Percentiles rank a stretch among this genome's conserved stretches.
phyloP scores from a whole-genome alignment of 1,140 invertebrate genomes.

The Neocloeon triangulifer region DNA sequence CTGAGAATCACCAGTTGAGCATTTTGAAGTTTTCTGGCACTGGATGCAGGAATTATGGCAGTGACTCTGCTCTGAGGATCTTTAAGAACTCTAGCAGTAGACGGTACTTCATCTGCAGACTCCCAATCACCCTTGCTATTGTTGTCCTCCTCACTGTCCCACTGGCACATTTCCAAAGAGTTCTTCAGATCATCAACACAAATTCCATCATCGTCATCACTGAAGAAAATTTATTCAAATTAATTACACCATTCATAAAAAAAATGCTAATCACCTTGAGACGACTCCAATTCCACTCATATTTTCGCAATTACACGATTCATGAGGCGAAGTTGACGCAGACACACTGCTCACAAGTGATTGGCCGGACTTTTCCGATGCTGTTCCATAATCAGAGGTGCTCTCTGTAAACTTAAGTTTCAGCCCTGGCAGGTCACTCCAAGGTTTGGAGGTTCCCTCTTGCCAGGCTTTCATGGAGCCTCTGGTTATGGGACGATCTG shows the following conservation, averaged over 20 bases:
- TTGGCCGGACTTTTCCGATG: conserved; percentile 4
- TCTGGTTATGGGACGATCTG: no score
- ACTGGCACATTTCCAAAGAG: neutral
- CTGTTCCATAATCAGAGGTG: conserved; percentile 4
- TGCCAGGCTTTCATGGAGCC: no score
- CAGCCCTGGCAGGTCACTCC: no score
- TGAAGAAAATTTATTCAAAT: no score
- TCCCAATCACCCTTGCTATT: neutral
- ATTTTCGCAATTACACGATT: neutral
- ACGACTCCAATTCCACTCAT: conserved; percentile 4
- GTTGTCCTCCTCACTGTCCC: neutral
- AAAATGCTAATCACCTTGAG: no score
- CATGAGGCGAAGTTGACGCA: neutral
- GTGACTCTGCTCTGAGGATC: neutral
- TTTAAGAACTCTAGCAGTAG: conserved; percentile 3
- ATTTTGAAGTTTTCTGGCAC: neutral
- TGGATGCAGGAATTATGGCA: conserved; percentile 4
- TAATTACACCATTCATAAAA: neutral
- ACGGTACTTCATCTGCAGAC: neutral
- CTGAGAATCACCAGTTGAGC: conserved; percentile 1
- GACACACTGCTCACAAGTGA: neutral
- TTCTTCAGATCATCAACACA: neutral
- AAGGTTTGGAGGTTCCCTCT: no score
- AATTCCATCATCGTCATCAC: neutral
- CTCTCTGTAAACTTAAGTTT: no score